Percentiles rank a stretch among this genome's conserved stretches.
phyloP scores from a whole-genome alignment of 2,113 vertebrate species.

The Mesocricetus auratus region DNA sequence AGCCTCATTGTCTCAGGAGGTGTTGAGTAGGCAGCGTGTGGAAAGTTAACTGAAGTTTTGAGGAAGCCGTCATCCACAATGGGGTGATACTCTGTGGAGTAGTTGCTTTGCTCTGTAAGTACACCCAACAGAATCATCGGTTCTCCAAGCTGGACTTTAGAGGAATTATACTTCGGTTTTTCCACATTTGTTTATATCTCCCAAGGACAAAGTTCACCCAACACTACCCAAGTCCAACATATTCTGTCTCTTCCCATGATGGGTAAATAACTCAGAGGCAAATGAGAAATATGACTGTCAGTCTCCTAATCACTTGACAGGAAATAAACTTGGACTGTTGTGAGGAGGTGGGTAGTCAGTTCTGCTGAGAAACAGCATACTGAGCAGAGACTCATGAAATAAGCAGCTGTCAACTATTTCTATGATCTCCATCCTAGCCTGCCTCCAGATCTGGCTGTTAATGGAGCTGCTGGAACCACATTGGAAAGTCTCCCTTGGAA shows the following conservation, averaged over 20 bases:
- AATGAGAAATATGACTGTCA: not conserved
- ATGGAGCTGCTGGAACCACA: not conserved
- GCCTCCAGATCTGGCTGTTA: slow-evolving; percentile 3
- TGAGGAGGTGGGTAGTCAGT: not conserved
- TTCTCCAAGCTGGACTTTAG: not conserved
- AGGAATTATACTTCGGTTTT: not conserved
- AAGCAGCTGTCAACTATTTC: not conserved
- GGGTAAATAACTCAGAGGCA: not conserved
- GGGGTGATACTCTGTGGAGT: too few species aligned
- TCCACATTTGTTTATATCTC: not conserved
- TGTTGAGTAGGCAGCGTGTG: not conserved
- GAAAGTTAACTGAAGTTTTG: not conserved
- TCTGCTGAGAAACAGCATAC: not conserved
- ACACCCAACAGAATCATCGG: not conserved
- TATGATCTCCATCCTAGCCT: not conserved
- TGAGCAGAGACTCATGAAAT: slow-evolving; percentile 20
- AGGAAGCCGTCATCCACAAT: not conserved
- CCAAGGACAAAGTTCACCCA: not conserved
- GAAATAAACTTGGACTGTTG: not conserved
- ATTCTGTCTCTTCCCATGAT: not conserved
- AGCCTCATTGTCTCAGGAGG: not conserved
- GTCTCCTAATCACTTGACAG: not conserved
- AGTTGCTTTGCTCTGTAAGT: not conserved
- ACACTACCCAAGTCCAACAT: not conserved
- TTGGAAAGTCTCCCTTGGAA: not conserved